These are phyloP conservation scores for Xestia rhomboidea DNA, from an alignment of 2,888 invertebrate species.

Conservation along the genomic window DNA sequence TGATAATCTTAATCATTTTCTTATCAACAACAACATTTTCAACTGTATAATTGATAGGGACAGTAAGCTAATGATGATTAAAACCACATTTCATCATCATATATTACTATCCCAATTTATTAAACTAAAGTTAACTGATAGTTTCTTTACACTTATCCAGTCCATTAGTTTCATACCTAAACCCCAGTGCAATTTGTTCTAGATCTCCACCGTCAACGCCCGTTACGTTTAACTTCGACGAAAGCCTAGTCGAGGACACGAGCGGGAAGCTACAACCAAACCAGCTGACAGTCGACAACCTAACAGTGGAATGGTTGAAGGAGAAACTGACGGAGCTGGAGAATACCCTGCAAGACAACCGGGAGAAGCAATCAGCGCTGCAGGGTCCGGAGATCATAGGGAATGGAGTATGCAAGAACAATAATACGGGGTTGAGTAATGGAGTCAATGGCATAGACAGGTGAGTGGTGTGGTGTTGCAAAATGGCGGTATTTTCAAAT, in stretches of 20 bases:
- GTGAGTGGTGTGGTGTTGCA: constrained; percentile 68
- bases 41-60: background rate
- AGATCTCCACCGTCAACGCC: constrained; percentile 95
- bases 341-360: constrained; percentile 94
- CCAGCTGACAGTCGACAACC: constrained; percentile 97
- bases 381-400: constrained; percentile 90
- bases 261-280: constrained; percentile 96
- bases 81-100: background rate
- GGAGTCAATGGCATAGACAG: constrained; percentile 90
- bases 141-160: background rate
- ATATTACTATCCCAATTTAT: background rate
- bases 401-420: constrained; percentile 88
- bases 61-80: background rate
- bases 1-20: background rate
- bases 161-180: background rate
- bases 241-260: constrained; percentile 96
- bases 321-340: constrained; percentile 95
- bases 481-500: background rate
- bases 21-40: background rate
- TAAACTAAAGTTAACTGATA: background rate
- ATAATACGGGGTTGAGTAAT: constrained; percentile 87
- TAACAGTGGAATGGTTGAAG: constrained; percentile 97
- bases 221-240: constrained; percentile 96
- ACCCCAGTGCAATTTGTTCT: constrained; percentile 64
- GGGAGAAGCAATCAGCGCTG: constrained; percentile 92